Base-by-base conservation (phyloP, 64 coral and sea anemone genomes). In the Trachythela sp. region DNA sequence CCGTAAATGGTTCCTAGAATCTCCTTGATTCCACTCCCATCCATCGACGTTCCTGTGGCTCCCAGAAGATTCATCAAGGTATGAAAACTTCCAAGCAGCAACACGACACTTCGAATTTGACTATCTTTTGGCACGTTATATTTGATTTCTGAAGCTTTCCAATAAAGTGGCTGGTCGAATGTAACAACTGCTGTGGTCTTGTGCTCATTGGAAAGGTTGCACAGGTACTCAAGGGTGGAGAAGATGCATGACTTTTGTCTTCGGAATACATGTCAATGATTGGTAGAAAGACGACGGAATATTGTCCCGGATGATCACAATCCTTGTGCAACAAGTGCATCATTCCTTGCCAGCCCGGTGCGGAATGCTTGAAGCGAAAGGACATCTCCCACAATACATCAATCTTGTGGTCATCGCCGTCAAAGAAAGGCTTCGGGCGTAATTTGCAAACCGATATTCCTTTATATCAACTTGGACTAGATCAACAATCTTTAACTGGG, bases 201-300 rank as follows among this genome's bases (percentile, higher is more conserved):
- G 13, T 86, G 26, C 0, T n/a, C 4, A 27, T 50, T 42, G n/a
- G 40, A 1, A 39, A 13, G 35, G 15, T 40, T 10, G 13, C 10
- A 24, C 24, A 86, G 22, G 34, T 48, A 86, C 42, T 20, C n/a
- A 24, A 86, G 84, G 4, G 84, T 86, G 13, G 40, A 48, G 49
- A 36, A 90, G 27, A 90, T 36, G n/a, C 88, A 90, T 33, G 40
- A 84, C 41, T n/a, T n/a, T 36, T 49, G 37, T 90, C 77, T 36
- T 18, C 39, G 38, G 88, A 31, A 38, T 84, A 8, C 51, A 90
- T 54, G 41, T 90, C 77, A 84, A 90, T 90, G 5, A 85, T 60
- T 4, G 88, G 76, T 2, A 90, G 50, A 38, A 90, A 90, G 10
- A 36, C 18, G 15, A 90, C 76, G 8, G 76, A 56, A 24, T 42